A percentile compares a stretch with the other conserved stretches of the same genome.
These are phyloP conservation scores for Pygoscelis adeliae DNA, from an alignment of 2,113 vertebrate species.

Conservation along the genomic window DNA sequence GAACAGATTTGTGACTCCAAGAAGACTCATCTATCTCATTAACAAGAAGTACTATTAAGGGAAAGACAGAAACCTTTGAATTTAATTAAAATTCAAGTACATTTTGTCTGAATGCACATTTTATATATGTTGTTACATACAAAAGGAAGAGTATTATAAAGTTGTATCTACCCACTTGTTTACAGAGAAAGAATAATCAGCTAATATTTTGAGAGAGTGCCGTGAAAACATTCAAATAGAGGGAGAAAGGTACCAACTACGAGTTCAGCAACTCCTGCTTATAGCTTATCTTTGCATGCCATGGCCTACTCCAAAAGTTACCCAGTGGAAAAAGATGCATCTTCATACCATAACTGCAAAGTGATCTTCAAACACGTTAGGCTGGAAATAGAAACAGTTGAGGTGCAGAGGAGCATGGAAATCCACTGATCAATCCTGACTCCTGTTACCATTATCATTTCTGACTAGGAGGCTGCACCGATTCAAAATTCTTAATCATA, in stretches of 20 bases:
- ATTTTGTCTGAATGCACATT: constrained; percentile 12
- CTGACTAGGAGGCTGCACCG: not conserved
- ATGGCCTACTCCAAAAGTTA: not conserved
- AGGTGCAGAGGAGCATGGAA: not conserved
- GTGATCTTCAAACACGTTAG: not conserved
- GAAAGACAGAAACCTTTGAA: constrained; percentile 29
- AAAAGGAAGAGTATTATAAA: not conserved
- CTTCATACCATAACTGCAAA: not conserved
- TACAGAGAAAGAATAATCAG: not conserved
- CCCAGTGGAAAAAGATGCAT: not conserved
- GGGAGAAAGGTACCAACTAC: not conserved
- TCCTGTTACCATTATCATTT: not conserved
- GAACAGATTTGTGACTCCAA: constrained; percentile 47
- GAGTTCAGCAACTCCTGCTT: not conserved
- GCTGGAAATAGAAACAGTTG: not conserved
- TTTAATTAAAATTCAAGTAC: constrained; percentile 51
- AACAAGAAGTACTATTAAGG: constrained; percentile 32
- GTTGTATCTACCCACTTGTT: not conserved
- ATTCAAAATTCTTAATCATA: not conserved
- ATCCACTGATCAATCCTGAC: not conserved
- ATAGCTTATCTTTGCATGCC: not conserved
- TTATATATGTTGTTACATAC: not conserved
- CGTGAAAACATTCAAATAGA: not conserved
- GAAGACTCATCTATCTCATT: constrained; percentile 59
- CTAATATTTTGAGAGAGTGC: not conserved